phyloP scores from a whole-genome alignment of 2,113 vertebrate genomes.

The Rutilus rutilus region DNA sequence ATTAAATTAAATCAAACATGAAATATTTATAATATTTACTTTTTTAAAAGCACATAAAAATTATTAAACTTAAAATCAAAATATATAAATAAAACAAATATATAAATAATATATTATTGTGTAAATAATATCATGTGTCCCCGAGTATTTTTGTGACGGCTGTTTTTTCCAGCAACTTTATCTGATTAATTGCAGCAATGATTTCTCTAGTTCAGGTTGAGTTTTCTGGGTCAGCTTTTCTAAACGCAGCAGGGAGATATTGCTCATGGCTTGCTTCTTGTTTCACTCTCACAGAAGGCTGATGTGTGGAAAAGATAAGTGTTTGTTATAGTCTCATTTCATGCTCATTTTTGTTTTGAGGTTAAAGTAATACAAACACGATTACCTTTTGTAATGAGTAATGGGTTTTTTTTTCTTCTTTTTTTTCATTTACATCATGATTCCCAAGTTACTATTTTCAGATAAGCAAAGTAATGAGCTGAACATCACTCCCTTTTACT shows the following conservation, averaged over 20 bases:
- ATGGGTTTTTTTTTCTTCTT: neutral
- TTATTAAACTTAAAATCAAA: neutral
- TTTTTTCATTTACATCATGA: neutral
- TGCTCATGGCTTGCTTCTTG: conserved; percentile 22
- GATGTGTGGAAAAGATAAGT: neutral
- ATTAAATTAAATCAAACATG: neutral
- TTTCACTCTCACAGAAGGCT: conserved; percentile 25
- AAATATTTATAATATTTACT: neutral
- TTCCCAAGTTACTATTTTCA: neutral
- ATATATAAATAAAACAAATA: neutral
- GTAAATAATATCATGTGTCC: too few species aligned
- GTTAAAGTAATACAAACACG: neutral
- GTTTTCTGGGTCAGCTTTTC: conserved; percentile 44
- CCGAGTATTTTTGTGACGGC: neutral
- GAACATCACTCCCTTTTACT: neutral
- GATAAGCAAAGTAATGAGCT: neutral
- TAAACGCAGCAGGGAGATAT: conserved; percentile 23
- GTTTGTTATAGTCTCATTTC: neutral
- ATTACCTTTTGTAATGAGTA: neutral
- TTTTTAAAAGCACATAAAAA: neutral
- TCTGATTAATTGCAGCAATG: neutral
- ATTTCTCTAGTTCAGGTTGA: conserved; percentile 8
- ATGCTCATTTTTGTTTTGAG: neutral
- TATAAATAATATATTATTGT: neutral
- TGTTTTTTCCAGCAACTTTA: neutral